Evolutionary conservation across 2,797 vertebrate genomes (phyloP).

Genomic region (Denticeps clupeoides): DNA sequence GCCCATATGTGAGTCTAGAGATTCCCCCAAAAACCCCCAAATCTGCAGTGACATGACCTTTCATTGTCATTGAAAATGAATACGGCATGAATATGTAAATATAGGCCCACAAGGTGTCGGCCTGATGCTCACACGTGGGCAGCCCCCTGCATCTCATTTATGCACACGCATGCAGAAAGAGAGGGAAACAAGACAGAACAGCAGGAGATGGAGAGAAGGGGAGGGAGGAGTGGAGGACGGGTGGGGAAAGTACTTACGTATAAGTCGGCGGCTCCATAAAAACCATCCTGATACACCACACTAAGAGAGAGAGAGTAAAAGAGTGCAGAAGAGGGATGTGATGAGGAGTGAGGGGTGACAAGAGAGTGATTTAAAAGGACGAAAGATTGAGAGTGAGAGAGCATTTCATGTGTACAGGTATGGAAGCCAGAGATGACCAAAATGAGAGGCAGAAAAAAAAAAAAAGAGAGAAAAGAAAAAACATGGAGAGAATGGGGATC

Average conservation of each 20-base stretch:
- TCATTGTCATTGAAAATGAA: no score
- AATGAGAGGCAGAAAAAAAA: neutral
- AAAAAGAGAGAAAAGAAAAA: neutral
- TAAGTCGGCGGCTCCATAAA: conserved; percentile 92
- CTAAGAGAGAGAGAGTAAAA: conserved; percentile 59
- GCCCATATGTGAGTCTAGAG: neutral
- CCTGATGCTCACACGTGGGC: conserved; percentile 35
- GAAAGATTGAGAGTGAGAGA: no score
- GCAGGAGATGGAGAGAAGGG: conserved; percentile 5
- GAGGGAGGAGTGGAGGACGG: conserved; percentile 27
- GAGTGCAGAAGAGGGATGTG: conserved; percentile 29
- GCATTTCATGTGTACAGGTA: no score
- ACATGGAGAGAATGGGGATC: neutral
- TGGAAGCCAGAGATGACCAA: conserved; percentile 1
- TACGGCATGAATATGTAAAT: no score
- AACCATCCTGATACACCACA: conserved; percentile 99
- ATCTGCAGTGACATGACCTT: neutral
- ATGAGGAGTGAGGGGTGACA: conserved; percentile 43
- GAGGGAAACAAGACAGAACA: neutral
- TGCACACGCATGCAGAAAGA: conserved; percentile 46
- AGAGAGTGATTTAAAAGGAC: conserved; percentile 30
- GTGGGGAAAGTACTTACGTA: conserved; percentile 85
- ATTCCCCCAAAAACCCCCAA: no score
- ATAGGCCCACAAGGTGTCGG: no score
- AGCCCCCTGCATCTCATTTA: conserved; percentile 49